A percentile compares a stretch with the other conserved stretches of the same genome.
Conservation (phyloP, 1,140 invertebrate species). For the Bursaphelenchus mucronatus region DNA sequence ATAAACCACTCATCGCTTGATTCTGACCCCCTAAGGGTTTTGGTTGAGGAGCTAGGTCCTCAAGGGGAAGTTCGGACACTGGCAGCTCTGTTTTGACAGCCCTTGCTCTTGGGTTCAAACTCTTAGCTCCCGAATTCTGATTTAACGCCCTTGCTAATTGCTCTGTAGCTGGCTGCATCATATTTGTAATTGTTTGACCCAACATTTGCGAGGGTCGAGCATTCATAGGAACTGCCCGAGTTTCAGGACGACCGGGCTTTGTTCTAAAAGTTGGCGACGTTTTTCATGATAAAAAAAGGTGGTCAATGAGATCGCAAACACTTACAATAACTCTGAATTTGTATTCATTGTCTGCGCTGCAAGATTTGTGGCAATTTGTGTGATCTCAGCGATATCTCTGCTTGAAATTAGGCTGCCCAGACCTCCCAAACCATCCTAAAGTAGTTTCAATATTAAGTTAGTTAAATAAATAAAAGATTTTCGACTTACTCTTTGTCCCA, state of each 20-base stretch:
- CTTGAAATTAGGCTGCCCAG: slow-evolving; percentile 37
- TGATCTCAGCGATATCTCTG: slow-evolving; percentile 42
- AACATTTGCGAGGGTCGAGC: slow-evolving; percentile 32
- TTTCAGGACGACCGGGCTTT: slow-evolving; percentile 38
- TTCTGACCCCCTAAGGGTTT: neutral
- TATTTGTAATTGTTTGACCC: slow-evolving; percentile 41
- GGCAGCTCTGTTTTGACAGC: slow-evolving; percentile 13
- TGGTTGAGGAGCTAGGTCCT: slow-evolving; percentile 20
- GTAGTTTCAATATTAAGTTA: neutral
- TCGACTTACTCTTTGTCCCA: neutral
- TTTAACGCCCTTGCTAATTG: slow-evolving; percentile 26
- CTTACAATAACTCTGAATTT: slow-evolving; percentile 43
- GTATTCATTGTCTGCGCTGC: slow-evolving; percentile 45
- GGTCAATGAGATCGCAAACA: neutral
- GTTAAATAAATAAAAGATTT: slow-evolving; percentile 2
- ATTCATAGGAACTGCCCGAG: slow-evolving; percentile 24
- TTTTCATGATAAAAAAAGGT: slow-evolving; percentile 2
- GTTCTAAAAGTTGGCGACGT: slow-evolving; percentile 32
- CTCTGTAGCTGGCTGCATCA: slow-evolving; percentile 42
- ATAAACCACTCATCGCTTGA: slow-evolving; percentile 22
- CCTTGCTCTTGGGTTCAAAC: neutral
- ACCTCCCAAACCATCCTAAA: slow-evolving; percentile 9
- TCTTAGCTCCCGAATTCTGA: slow-evolving; percentile 13
- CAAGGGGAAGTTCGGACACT: slow-evolving; percentile 15
- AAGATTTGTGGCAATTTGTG: slow-evolving; percentile 44